A percentile compares a stretch with the other conserved stretches of the same genome.
phyloP scores from a whole-genome alignment of 2,888 invertebrate species.

The Oligia strigilis region DNA sequence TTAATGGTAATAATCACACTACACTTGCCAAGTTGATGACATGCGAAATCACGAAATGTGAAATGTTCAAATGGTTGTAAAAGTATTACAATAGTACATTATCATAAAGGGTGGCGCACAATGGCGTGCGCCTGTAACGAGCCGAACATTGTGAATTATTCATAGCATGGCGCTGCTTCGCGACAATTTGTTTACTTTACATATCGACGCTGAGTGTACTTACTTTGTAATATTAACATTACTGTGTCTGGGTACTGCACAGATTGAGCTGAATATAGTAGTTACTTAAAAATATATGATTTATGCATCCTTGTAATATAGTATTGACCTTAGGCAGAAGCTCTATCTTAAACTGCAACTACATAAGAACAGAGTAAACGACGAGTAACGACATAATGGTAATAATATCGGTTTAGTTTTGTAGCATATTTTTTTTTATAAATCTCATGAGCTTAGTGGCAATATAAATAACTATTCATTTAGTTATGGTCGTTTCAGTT shows the following conservation, averaged over 20 bases:
- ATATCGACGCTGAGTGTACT: constrained; percentile 4
- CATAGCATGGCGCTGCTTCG: constrained; percentile 20
- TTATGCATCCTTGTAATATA: not conserved
- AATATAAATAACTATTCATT: not conserved
- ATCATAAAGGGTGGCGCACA: constrained; percentile 20
- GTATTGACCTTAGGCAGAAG: not conserved
- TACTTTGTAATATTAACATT: constrained; percentile 29
- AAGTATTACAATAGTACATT: constrained; percentile 37
- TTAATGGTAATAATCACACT: not conserved
- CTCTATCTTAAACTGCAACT: too few species aligned
- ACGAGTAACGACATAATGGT: not conserved
- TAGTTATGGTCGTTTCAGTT: too few species aligned
- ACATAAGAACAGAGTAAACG: not conserved
- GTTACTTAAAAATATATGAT: not conserved
- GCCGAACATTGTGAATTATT: constrained; percentile 52
- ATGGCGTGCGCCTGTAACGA: constrained; percentile 26
- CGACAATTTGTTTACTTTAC: constrained; percentile 40
- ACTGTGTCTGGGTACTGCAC: constrained; percentile 4
- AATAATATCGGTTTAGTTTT: not conserved
- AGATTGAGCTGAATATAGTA: not conserved
- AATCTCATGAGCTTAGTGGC: not conserved
- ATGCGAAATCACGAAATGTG: not conserved
- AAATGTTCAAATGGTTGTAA: constrained; percentile 28
- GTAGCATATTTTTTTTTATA: not conserved
- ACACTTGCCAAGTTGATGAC: not conserved